phyloP scores from a whole-genome alignment of 2,888 invertebrate genomes.

The Trisateles emortualis region DNA sequence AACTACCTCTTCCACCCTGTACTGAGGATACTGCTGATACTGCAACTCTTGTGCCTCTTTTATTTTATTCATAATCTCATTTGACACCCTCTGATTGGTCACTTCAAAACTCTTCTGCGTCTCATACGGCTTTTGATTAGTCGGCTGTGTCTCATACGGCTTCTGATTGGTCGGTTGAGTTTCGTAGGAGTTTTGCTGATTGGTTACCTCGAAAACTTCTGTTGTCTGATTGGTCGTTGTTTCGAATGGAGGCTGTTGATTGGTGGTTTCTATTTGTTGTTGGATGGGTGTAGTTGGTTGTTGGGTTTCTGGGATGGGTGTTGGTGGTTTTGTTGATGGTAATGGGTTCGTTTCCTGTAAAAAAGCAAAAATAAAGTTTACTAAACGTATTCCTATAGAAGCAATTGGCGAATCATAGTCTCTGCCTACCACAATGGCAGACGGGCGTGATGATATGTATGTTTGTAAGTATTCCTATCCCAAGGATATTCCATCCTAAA shows the following conservation, averaged over 20 bases:
- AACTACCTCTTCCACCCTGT: slow-evolving; percentile 65
- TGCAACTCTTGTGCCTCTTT: slow-evolving; percentile 56
- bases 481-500: too few relatives aligned
- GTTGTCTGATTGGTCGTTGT: slow-evolving; percentile 36
- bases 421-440: too few relatives aligned
- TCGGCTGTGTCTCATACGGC: slow-evolving; percentile 22
- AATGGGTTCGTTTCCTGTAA: slow-evolving; percentile 49
- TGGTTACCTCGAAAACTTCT: slow-evolving; percentile 30
- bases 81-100: slow-evolving; percentile 36
- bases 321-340: slow-evolving; percentile 33
- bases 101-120: slow-evolving; percentile 20
- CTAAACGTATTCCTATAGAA: too few relatives aligned
- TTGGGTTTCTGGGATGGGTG: slow-evolving; percentile 22
- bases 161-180: slow-evolving; percentile 54
- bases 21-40: slow-evolving; percentile 54
- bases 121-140: slow-evolving; percentile 36
- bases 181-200: slow-evolving; percentile 28
- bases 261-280: slow-evolving; percentile 34
- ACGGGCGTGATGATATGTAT: too few relatives aligned
- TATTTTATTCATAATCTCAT: slow-evolving; percentile 21
- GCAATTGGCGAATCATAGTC: too few relatives aligned
- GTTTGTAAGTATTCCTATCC: too few relatives aligned
- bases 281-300: slow-evolving; percentile 18
- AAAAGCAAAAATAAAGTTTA: slow-evolving; percentile 4
- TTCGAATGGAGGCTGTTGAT: slow-evolving; percentile 39